Evolutionary conservation across 2,888 invertebrate species (phyloP).

Genomic region (Synergus laeviventris): DNA sequence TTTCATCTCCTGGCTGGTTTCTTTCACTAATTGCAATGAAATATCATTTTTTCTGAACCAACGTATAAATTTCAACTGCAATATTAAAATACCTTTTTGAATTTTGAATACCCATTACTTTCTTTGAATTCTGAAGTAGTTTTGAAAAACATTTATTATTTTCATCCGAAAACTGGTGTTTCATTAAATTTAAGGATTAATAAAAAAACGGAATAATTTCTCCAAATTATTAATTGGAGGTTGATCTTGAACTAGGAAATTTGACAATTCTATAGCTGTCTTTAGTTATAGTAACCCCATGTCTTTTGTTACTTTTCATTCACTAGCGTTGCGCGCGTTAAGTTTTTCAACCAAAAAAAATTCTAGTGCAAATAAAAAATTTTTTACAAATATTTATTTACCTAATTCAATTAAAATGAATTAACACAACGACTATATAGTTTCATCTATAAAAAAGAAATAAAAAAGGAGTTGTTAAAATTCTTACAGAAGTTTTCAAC

Average conservation of each 20-base stretch:
- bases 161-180: neutral
- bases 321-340: too few relatives aligned
- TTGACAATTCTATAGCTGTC: constrained; percentile 27
- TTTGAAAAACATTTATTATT: neutral
- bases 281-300: too few relatives aligned
- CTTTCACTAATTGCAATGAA: neutral
- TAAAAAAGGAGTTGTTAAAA: too few relatives aligned
- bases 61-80: neutral
- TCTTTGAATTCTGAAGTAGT: neutral
- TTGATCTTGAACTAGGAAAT: constrained; percentile 8
- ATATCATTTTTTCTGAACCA: neutral
- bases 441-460: too few relatives aligned
- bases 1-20: constrained; percentile 62
- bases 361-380: too few relatives aligned
- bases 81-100: constrained; percentile 25
- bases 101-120: constrained; percentile 28
- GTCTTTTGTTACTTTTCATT: constrained; percentile 25
- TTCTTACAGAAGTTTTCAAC: too few relatives aligned
- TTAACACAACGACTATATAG: too few relatives aligned
- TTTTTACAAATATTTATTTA: too few relatives aligned
- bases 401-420: too few relatives aligned
- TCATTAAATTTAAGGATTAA: neutral
- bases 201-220: constrained; percentile 4
- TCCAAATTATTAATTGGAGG: neutral
- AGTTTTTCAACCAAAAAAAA: too few relatives aligned